Evolutionary conservation across 2,113 vertebrate species (phyloP).

Genomic region (Ptilorrhoa leucosticta): DNA sequence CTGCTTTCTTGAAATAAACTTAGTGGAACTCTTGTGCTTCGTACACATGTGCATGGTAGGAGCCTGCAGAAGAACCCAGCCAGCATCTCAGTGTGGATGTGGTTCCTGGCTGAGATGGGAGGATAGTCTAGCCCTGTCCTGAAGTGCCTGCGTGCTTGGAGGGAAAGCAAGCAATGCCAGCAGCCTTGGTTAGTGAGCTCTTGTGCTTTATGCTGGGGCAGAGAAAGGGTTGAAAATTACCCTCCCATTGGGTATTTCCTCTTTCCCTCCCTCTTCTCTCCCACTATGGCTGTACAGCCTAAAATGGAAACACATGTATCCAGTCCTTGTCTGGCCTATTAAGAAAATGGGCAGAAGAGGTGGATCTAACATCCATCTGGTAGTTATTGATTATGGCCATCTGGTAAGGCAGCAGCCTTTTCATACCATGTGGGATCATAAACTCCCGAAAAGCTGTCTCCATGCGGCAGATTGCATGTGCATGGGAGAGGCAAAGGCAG

Average conservation of each 20-base stretch:
- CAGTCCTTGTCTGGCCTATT: background rate
- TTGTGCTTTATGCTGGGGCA: background rate
- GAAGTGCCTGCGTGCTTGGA: background rate
- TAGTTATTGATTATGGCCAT: slow-evolving; percentile 73
- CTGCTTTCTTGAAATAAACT: background rate
- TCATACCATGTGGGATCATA: slow-evolving; percentile 40
- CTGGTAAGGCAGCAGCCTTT: slow-evolving; percentile 61
- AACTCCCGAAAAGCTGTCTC: slow-evolving; percentile 43
- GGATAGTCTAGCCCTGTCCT: background rate
- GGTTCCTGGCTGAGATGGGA: background rate
- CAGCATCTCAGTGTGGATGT: background rate
- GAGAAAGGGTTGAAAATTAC: background rate
- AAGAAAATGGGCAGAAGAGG: slow-evolving; percentile 21
- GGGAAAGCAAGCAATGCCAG: background rate
- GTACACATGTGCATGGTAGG: background rate
- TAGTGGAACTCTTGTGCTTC: background rate
- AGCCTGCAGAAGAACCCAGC: background rate
- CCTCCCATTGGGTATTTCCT: background rate
- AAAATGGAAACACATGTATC: slow-evolving; percentile 11
- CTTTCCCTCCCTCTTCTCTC: background rate
- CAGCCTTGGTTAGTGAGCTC: background rate
- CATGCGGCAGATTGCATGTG: background rate
- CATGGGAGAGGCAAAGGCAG: background rate
- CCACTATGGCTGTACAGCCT: background rate
- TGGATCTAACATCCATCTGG: slow-evolving; percentile 66